A percentile compares a stretch with the other conserved stretches of the same genome.
These are phyloP conservation scores for Saccostrea glomerata DNA, from an alignment of 1,140 invertebrate species.

Conservation along the genomic window DNA sequence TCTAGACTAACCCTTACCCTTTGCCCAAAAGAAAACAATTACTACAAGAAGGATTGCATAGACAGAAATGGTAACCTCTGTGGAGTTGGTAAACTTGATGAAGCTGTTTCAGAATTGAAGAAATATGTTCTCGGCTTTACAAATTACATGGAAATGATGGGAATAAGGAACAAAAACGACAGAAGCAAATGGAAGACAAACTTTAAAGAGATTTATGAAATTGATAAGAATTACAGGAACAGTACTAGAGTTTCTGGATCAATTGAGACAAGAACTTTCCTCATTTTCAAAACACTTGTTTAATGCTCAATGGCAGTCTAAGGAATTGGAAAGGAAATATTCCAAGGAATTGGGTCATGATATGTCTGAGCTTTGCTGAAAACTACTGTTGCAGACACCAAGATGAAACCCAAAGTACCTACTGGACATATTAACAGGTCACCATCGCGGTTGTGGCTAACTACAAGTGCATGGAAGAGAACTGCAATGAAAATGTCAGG, in stretches of 20 bases:
- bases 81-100: neutral
- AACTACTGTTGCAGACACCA: constrained; percentile 50
- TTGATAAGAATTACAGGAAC: neutral
- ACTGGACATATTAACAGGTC: constrained; percentile 46
- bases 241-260: neutral
- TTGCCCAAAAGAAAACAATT: constrained; percentile 4
- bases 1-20: neutral
- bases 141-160: constrained; percentile 24
- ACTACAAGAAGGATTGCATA: constrained; percentile 15
- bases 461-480: constrained; percentile 41
- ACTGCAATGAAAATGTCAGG: neutral
- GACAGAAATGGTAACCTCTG: neutral
- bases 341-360: constrained; percentile 22
- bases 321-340: constrained; percentile 3
- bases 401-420: constrained; percentile 50
- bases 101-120: neutral
- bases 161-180: neutral
- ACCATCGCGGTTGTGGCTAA: constrained; percentile 47
- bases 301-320: constrained; percentile 45
- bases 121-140: too few species aligned
- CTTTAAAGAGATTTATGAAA: neutral
- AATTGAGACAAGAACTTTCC: neutral
- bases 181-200: neutral
- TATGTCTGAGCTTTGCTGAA: constrained; percentile 53
- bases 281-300: constrained; percentile 11